Conservation (phyloP, 2,113 vertebrate species). For the Rousettus leschenaultii region DNA sequence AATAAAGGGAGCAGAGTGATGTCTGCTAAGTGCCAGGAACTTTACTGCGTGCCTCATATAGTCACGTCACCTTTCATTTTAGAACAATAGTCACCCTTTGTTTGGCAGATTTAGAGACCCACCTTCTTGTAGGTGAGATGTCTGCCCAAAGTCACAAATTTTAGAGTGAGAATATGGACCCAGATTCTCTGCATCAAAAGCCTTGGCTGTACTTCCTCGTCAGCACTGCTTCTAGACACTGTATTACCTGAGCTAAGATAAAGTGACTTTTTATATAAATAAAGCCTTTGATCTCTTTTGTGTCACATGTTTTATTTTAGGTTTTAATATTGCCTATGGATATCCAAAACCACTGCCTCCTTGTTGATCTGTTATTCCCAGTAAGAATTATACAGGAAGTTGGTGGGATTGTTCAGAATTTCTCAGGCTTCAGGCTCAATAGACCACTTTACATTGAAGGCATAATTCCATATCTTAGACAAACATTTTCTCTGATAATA, state of each 20-base stretch:
- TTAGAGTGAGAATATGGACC: neutral
- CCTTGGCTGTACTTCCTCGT: neutral
- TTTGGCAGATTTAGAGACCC: neutral
- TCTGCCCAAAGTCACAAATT: neutral
- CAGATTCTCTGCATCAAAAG: neutral
- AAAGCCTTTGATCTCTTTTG: neutral
- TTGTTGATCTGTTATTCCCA: neutral
- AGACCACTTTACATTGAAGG: neutral
- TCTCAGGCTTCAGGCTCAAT: neutral
- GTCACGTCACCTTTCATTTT: neutral
- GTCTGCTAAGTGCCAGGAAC: neutral
- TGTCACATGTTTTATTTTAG: slow-evolving; percentile 40
- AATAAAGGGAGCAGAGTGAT: slow-evolving; percentile 29
- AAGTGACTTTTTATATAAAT: neutral
- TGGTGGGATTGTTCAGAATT: slow-evolving; percentile 15
- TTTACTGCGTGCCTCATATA: neutral
- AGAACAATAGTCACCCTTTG: neutral
- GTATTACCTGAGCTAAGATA: neutral
- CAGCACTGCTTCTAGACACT: neutral
- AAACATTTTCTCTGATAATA: slow-evolving; percentile 16
- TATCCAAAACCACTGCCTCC: neutral
- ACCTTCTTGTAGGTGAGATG: neutral
- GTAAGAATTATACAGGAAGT: slow-evolving; percentile 19
- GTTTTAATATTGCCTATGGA: neutral
- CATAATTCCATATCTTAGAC: neutral